Evolutionary conservation across 2,888 invertebrate genomes (phyloP).

Genomic region (Drosophila infuscata): DNA sequence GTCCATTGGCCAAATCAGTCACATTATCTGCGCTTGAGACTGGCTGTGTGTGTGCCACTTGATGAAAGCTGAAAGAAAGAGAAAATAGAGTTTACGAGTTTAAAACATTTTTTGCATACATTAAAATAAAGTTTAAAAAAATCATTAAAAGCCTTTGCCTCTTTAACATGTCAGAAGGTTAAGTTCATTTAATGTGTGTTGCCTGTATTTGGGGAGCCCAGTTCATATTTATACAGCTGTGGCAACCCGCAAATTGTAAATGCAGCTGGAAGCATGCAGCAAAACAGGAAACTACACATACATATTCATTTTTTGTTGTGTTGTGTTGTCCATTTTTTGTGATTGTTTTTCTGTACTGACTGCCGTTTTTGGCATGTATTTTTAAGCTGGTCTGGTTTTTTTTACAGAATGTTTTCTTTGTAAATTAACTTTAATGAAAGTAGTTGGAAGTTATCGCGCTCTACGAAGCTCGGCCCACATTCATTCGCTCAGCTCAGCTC

Average conservation of each 20-base stretch:
- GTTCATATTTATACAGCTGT: slow-evolving; percentile 55
- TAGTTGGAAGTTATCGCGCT: slow-evolving; percentile 21
- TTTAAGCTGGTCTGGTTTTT: slow-evolving; percentile 56
- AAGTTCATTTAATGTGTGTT: slow-evolving; percentile 13
- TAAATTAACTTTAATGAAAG: slow-evolving; percentile 75
- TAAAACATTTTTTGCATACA: background rate
- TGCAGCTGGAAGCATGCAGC: slow-evolving; percentile 39
- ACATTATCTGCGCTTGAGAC: background rate
- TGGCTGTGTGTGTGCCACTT: background rate
- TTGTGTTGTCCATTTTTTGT: slow-evolving; percentile 35
- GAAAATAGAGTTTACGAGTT: background rate
- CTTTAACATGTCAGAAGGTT: slow-evolving; percentile 5
- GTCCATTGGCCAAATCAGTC: slow-evolving; percentile 40
- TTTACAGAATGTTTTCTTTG: slow-evolving; percentile 60
- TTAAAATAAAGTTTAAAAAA: background rate
- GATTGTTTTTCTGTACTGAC: slow-evolving; percentile 30
- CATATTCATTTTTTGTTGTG: slow-evolving; percentile 19
- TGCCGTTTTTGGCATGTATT: slow-evolving; percentile 53
- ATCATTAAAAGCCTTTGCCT: background rate
- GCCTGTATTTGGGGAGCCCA: slow-evolving; percentile 7
- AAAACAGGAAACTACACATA: slow-evolving; percentile 15
- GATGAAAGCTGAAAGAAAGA: background rate
- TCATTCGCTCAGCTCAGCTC: background rate
- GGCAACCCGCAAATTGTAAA: slow-evolving; percentile 36
- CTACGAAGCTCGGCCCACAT: background rate